Evolutionary conservation across 2,797 vertebrate genomes (phyloP).

Genomic region (Spheniscus humboldti): DNA sequence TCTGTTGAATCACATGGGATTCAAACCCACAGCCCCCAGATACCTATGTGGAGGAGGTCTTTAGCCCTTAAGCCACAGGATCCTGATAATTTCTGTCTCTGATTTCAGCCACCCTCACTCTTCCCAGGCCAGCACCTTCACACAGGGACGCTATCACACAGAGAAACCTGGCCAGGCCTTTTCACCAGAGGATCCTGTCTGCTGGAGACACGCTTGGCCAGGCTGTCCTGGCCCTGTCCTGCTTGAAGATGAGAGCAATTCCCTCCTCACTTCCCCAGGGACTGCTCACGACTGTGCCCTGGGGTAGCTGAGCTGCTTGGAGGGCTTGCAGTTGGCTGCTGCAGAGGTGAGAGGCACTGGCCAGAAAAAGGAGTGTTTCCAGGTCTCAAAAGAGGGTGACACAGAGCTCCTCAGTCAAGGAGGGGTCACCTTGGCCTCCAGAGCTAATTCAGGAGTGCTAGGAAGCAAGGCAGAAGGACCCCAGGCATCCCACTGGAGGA

Average conservation of each 20-base stretch:
- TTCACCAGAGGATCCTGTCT: background rate
- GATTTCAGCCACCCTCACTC: background rate
- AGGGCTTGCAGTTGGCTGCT: background rate
- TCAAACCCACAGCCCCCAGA: background rate
- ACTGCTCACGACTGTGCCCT: rapidly evolving
- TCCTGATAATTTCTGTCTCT: background rate
- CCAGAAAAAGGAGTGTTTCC: background rate
- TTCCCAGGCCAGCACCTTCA: background rate
- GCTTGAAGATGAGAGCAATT: background rate
- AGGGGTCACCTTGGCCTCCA: background rate
- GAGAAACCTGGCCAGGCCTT: background rate
- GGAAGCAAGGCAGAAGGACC: background rate
- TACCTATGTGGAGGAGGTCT: background rate
- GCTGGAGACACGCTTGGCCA: background rate
- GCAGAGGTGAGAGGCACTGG: background rate
- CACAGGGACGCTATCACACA: background rate
- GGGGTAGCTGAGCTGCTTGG: background rate
- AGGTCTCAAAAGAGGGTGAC: background rate
- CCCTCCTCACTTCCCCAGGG: background rate
- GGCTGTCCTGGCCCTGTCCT: background rate
- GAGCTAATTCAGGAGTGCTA: background rate
- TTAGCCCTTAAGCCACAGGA: background rate
- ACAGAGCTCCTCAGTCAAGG: background rate
- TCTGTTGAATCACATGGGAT: background rate
- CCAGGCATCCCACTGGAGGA: background rate